Evolutionary conservation across 2,888 invertebrate species (phyloP).

Genomic region (Erebia palarica): DNA sequence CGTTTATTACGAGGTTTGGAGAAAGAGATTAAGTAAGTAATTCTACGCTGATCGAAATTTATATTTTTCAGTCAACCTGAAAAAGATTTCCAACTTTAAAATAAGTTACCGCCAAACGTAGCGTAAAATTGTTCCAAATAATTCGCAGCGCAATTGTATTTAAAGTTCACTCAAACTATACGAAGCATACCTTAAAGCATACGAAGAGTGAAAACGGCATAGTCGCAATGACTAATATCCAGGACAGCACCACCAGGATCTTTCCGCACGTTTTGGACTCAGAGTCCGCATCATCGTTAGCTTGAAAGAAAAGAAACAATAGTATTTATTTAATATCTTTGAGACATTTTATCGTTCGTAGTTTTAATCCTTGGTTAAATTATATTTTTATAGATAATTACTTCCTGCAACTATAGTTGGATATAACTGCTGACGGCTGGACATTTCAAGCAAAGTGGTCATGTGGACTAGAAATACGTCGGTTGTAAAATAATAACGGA

Average conservation of each 20-base stretch:
- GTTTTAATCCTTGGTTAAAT: not conserved
- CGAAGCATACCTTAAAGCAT: constrained; percentile 92
- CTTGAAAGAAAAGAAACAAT: constrained; percentile 53
- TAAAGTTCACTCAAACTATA: not conserved
- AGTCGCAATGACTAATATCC: constrained; percentile 91
- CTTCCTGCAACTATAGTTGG: constrained; percentile 55
- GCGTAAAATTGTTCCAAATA: not conserved
- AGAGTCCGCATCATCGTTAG: constrained; percentile 80
- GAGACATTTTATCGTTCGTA: not conserved
- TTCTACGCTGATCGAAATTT: not conserved
- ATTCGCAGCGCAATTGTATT: constrained; percentile 11
- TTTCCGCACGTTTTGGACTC: constrained; percentile 91
- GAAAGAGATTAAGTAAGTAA: not conserved
- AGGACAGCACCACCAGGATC: constrained; percentile 91
- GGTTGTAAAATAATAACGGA: constrained; percentile 34
- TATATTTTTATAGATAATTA: constrained; percentile 11
- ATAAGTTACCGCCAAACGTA: not conserved
- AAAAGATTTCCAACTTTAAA: not conserved
- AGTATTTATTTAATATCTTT: not conserved
- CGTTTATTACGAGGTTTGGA: not conserved
- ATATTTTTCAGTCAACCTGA: not conserved
- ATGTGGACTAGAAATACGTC: constrained; percentile 32
- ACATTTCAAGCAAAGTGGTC: constrained; percentile 67
- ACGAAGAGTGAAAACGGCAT: constrained; percentile 96
- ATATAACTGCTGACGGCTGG: constrained; percentile 68